A percentile compares a stretch with the other conserved stretches of the same genome.
phyloP scores from a whole-genome alignment of 2,888 invertebrate species.

The Nematopogon swammerdamellus region DNA sequence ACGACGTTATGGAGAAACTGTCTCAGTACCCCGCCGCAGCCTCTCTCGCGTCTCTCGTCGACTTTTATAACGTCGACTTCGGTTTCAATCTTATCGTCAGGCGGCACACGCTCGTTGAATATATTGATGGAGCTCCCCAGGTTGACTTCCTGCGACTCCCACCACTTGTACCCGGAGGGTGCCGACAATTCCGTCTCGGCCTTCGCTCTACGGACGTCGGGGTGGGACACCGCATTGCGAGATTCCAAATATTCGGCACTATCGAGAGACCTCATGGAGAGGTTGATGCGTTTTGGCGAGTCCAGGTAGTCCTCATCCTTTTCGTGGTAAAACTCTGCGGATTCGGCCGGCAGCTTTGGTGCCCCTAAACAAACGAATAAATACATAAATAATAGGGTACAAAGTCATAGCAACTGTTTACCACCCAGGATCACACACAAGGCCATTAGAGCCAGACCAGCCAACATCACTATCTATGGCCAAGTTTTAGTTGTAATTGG shows the following conservation, averaged over 20 bases:
- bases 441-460: too few species aligned
- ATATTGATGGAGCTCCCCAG: slow-evolving; percentile 60
- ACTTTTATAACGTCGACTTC: slow-evolving; percentile 5
- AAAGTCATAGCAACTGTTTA: too few species aligned
- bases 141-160: slow-evolving; percentile 57
- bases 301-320: not conserved
- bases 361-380: not conserved
- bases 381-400: too few species aligned
- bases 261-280: slow-evolving; percentile 36
- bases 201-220: slow-evolving; percentile 32
- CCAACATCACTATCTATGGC: too few species aligned
- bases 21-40: slow-evolving; percentile 22
- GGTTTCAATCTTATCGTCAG: slow-evolving; percentile 4
- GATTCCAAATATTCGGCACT: slow-evolving; percentile 25
- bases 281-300: slow-evolving; percentile 23
- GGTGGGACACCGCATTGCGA: slow-evolving; percentile 39
- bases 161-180: slow-evolving; percentile 45
- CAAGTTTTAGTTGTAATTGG: too few species aligned
- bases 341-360: not conserved
- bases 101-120: slow-evolving; percentile 31
- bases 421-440: too few species aligned
- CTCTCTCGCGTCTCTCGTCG: slow-evolving; percentile 10
- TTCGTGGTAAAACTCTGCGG: not conserved
- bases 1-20: slow-evolving; percentile 30
- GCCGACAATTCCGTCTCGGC: slow-evolving; percentile 23